Evolutionary conservation across 2,888 invertebrate genomes (phyloP), one percentile per base, ranked within the genome.

Genomic region (Nyleta sp.): DNA sequence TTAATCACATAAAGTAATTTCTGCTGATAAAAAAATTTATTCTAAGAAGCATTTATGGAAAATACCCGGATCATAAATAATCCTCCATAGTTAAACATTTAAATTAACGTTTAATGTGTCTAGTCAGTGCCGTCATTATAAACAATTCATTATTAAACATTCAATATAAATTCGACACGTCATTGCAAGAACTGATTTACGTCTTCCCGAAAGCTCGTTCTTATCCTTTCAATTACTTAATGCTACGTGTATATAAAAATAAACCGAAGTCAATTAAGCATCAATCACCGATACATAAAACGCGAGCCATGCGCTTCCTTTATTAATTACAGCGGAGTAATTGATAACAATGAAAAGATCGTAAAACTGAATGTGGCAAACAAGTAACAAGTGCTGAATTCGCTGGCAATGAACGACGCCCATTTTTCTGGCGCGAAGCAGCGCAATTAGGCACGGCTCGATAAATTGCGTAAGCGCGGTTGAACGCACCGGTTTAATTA

Each of bases 401-500:
- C 71, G 77, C 72, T 57, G 76, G 80, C 76, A 70, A 80, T 73
- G 72, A 80, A 76, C 76, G 80, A 76, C 76, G 80, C 67, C 71
- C 24, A 80, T 77, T 74, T 81, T 80, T 81, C 80, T 72, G 76
- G 72, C 67, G 77, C 80, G 64, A 42, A 79, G 70, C 50, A 77
- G 74, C 62, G 80, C 80, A 82, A 80, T 81, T 81, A 81, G 80
- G 75, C 74, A 80, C 78, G 75, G 78, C 75, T 80, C 80, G 78
- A 80, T 75, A 79, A 82, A 82, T 80, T 78, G 80, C 80, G 80
- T 79, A 82, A 82, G 72, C 78, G 71, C 75, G 74, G 80, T 82
- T 79, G 81, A 82, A 80, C 79, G 80, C 75, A 78, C 80, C 77
- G 77, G 72, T 80, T 82, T 82, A 82, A 82, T 82, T 82, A 82